Percentiles rank a stretch among this genome's conserved stretches.
phyloP scores from a whole-genome alignment of 2,113 vertebrate genomes.

The Gopherus evgoodei region DNA sequence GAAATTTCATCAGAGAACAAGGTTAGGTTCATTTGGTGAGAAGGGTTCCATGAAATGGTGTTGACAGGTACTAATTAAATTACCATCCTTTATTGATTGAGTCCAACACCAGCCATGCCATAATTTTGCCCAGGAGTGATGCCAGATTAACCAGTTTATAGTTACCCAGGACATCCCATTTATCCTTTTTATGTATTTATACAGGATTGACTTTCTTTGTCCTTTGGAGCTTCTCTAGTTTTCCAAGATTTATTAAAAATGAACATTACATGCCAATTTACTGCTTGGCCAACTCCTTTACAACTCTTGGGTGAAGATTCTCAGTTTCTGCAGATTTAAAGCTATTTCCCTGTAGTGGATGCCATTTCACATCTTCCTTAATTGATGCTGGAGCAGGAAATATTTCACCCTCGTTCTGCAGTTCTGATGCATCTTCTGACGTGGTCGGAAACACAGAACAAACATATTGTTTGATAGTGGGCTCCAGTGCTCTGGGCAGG shows the following conservation, averaged over 20 bases:
- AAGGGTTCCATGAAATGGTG: background rate
- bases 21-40: background rate
- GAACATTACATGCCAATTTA: background rate
- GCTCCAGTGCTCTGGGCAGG: background rate
- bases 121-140: background rate
- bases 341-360: background rate
- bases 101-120: background rate
- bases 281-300: background rate
- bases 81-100: background rate
- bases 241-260: background rate
- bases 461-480: background rate
- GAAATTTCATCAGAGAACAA: background rate
- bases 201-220: background rate
- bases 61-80: background rate
- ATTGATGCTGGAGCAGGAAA: background rate
- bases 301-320: background rate
- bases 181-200: background rate
- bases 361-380: background rate
- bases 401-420: background rate
- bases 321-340: background rate
- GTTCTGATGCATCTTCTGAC: background rate
- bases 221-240: background rate
- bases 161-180: background rate
- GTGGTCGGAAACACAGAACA: background rate
- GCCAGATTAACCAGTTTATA: background rate